A percentile compares a stretch with the other conserved stretches of the same genome.
These are phyloP conservation scores for Pelochelys cantorii DNA, from an alignment of 2,797 vertebrate species.

Conservation along the genomic window DNA sequence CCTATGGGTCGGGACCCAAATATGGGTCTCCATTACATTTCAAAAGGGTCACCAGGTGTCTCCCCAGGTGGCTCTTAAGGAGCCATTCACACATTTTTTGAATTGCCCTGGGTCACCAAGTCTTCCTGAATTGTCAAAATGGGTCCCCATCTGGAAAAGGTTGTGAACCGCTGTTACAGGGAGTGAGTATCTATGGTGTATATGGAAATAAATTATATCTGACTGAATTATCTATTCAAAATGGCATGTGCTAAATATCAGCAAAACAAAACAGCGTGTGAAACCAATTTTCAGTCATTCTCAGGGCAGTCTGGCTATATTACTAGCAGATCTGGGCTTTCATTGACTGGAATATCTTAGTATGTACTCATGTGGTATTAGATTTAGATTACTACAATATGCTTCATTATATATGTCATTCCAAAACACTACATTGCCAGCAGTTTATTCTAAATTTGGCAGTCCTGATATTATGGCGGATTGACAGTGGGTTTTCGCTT, in stretches of 20 bases:
- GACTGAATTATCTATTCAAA: neutral
- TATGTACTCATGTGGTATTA: neutral
- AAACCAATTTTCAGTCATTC: neutral
- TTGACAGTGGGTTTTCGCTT: neutral
- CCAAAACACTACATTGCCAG: neutral
- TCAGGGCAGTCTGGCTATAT: neutral
- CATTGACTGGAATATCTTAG: neutral
- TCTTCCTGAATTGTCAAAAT: no score
- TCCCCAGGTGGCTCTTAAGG: no score
- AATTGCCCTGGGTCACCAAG: no score
- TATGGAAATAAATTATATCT: neutral
- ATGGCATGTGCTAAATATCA: neutral
- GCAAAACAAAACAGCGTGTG: neutral
- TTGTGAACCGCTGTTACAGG: no score
- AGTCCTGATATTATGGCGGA: neutral
- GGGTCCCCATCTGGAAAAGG: no score
- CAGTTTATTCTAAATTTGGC: neutral
- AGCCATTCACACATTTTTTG: no score
- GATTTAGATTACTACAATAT: neutral
- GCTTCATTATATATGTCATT: neutral
- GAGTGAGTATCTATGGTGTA: no score
- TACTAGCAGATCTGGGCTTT: neutral
- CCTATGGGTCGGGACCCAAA: no score
- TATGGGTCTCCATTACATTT: no score
- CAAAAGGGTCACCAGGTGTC: no score